Percentiles rank a stretch among this genome's conserved stretches.
Conservation (phyloP, 1,140 invertebrate species). For the Meloidogyne hapla region DNA sequence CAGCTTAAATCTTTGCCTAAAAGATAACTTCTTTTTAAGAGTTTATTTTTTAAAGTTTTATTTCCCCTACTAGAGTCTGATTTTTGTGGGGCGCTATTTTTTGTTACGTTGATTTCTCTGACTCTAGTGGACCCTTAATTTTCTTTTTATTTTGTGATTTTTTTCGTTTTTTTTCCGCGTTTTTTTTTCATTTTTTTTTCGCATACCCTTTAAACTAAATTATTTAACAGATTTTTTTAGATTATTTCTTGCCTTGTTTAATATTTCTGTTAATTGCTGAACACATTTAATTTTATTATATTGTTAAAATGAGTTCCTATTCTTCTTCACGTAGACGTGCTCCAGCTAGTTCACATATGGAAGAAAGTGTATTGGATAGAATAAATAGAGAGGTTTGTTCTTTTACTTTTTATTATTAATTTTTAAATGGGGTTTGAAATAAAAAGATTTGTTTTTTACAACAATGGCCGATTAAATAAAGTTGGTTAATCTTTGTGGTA, state of each 20-base stretch:
- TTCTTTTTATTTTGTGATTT: background rate
- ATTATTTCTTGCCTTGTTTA: background rate
- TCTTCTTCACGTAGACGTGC: constrained; percentile 69
- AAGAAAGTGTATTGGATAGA: constrained; percentile 83
- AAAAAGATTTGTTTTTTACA: constrained; percentile 23
- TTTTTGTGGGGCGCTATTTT: too few relatives aligned
- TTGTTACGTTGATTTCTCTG: too few relatives aligned
- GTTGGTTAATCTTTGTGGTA: background rate
- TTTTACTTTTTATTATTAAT: constrained; percentile 25
- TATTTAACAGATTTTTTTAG: too few relatives aligned
- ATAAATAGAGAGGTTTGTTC: constrained; percentile 80
- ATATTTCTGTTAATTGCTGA: background rate
- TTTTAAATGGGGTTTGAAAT: constrained; percentile 21
- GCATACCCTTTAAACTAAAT: too few relatives aligned
- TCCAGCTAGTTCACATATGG: constrained; percentile 74
- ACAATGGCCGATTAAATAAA: background rate
- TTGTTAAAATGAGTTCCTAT: constrained; percentile 29
- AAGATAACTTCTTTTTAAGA: background rate
- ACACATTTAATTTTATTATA: background rate
- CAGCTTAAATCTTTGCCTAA: background rate
- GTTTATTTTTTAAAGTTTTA: too few relatives aligned
- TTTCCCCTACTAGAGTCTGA: too few relatives aligned
- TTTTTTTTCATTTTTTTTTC: background rate
- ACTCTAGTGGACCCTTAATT: background rate
- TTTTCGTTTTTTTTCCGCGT: background rate